phyloP scores from a whole-genome alignment of 2,888 invertebrate species.

The Ceriagrion tenellum region DNA sequence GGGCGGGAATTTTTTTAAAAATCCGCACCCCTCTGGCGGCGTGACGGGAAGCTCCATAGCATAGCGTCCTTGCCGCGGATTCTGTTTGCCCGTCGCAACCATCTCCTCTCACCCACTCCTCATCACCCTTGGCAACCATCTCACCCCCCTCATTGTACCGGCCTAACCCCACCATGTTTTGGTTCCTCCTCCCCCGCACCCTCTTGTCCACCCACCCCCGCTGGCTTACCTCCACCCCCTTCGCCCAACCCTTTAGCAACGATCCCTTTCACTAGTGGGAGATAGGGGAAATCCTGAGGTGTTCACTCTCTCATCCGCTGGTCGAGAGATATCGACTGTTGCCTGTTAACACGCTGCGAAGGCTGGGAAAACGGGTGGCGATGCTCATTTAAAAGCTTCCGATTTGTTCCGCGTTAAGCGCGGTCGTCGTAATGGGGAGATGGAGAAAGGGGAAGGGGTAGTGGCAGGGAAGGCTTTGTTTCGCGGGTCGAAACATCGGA shows the following conservation, averaged over 20 bases:
- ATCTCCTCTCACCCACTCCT: not conserved
- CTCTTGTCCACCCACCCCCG: not conserved
- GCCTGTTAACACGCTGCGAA: not conserved
- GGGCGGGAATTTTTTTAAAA: conserved; percentile 15
- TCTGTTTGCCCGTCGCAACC: not conserved
- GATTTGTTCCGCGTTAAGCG: not conserved
- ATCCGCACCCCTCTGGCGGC: not conserved
- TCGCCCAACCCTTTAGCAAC: not conserved
- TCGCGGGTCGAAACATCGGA: too few relatives aligned
- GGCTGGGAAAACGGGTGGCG: not conserved
- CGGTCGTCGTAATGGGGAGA: not conserved
- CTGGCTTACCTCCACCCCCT: not conserved
- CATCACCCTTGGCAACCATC: not conserved
- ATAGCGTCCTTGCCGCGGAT: not conserved
- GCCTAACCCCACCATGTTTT: not conserved
- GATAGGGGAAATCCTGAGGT: not conserved
- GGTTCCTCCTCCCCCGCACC: not conserved
- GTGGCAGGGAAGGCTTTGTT: too few relatives aligned
- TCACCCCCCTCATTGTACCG: not conserved
- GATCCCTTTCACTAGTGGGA: too few relatives aligned
- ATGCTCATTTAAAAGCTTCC: not conserved
- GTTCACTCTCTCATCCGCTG: not conserved
- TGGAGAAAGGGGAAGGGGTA: too few relatives aligned
- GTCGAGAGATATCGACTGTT: not conserved
- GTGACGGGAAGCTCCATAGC: not conserved